These are phyloP conservation scores for Caenorhabditis uteleia DNA, from an alignment of 2,888 invertebrate genomes.

Conservation along the genomic window DNA sequence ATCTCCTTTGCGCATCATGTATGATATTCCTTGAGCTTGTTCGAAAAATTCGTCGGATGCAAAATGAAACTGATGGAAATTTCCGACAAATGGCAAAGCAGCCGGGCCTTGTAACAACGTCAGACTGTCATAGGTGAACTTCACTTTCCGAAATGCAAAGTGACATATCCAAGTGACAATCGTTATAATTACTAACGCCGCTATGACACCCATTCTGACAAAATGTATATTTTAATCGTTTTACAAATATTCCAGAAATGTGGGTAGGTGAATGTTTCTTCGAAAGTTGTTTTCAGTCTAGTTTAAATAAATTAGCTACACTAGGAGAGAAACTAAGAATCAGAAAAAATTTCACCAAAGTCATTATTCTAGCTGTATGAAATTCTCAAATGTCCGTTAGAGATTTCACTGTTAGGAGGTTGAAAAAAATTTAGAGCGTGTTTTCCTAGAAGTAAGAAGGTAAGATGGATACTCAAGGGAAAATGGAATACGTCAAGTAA, in stretches of 20 bases:
- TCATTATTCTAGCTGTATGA: too few relatives aligned
- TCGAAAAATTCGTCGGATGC: conserved; percentile 68
- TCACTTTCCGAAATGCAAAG: conserved; percentile 33
- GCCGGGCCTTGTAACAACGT: conserved; percentile 63
- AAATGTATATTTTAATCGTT: neutral
- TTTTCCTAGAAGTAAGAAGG: too few relatives aligned
- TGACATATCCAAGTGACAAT: conserved; percentile 37
- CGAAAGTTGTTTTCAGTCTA: neutral
- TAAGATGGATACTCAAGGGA: too few relatives aligned
- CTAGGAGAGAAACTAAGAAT: neutral
- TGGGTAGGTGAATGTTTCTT: too few relatives aligned
- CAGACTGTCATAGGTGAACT: conserved; percentile 47
- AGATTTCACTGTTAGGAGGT: too few relatives aligned
- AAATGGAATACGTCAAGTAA: too few relatives aligned
- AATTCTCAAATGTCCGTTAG: too few relatives aligned
- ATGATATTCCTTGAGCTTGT: conserved; percentile 66
- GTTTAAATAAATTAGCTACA: neutral
- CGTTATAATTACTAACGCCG: conserved; percentile 37
- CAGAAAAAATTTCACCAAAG: neutral
- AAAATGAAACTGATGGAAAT: conserved; percentile 66
- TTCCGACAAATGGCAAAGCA: conserved; percentile 61
- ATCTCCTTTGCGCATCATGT: conserved; percentile 58
- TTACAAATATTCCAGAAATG: neutral
- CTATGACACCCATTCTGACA: conserved; percentile 38
- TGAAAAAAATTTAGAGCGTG: too few relatives aligned